Percentiles rank a stretch among this genome's conserved stretches.
phyloP scores from a whole-genome alignment of 2,888 invertebrate genomes.

The Apantesis nais region DNA sequence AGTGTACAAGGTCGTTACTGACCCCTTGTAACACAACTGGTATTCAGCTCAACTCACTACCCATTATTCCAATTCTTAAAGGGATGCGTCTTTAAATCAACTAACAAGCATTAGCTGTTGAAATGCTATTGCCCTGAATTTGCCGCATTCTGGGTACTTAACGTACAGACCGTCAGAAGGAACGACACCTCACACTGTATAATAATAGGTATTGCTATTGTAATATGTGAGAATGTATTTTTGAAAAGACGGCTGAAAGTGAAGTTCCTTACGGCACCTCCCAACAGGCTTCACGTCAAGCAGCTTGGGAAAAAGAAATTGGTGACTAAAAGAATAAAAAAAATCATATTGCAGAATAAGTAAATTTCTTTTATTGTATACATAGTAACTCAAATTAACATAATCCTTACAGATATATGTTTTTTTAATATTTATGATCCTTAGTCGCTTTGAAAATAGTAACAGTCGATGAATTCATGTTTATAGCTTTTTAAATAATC shows the following conservation, averaged over 20 bases:
- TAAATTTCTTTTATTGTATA: too few relatives aligned
- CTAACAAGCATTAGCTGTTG: constrained; percentile 44
- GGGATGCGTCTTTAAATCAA: constrained; percentile 26
- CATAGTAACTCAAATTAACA: not conserved
- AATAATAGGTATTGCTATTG: not conserved
- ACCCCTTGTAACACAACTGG: constrained; percentile 46
- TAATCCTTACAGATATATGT: too few relatives aligned
- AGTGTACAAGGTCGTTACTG: constrained; percentile 53
- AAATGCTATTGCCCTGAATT: constrained; percentile 42
- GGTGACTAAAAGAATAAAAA: too few relatives aligned
- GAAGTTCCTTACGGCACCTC: too few relatives aligned
- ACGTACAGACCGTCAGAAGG: not conserved
- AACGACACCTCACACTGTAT: not conserved
- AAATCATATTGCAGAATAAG: too few relatives aligned
- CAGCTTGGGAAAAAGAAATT: too few relatives aligned
- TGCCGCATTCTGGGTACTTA: constrained; percentile 21
- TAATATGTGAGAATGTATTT: not conserved
- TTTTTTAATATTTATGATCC: not conserved
- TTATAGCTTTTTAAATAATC: too few relatives aligned
- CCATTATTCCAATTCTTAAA: constrained; percentile 46
- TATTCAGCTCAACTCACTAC: constrained; percentile 51
- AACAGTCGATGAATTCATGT: not conserved
- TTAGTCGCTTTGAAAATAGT: not conserved
- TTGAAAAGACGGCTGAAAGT: not conserved
- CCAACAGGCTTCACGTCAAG: too few relatives aligned